Evolutionary conservation across 1,140 invertebrate species (phyloP).

Genomic region (Drosophila azteca): DNA sequence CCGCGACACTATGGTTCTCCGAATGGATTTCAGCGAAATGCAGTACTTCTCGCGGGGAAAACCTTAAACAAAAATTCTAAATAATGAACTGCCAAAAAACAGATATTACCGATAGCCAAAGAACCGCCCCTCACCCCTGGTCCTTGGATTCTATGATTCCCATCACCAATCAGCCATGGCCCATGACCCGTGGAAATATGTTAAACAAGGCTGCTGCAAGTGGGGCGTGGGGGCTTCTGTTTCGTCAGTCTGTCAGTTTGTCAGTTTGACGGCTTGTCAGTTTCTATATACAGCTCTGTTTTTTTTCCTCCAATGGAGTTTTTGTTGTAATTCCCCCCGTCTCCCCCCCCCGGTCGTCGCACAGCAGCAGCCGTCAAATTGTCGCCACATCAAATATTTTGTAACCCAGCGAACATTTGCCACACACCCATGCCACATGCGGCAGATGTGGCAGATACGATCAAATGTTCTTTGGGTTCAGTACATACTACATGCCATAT

Average conservation of each 20-base stretch:
- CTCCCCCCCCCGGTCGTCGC: background rate
- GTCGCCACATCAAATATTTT: slow-evolving; percentile 29
- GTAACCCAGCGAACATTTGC: slow-evolving; percentile 34
- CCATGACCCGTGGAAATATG: slow-evolving; percentile 39
- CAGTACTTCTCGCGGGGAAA: no score
- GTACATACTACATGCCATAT: slow-evolving; percentile 3
- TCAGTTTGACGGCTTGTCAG: slow-evolving; percentile 56
- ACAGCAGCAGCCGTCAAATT: slow-evolving; percentile 54
- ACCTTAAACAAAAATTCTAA: no score
- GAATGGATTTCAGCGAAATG: no score
- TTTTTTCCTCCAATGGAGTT: slow-evolving; percentile 8
- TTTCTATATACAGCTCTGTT: slow-evolving; percentile 16
- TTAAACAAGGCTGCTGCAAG: slow-evolving; percentile 47
- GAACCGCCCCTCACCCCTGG: background rate
- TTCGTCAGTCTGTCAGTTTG: slow-evolving; percentile 46
- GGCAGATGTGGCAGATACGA: background rate
- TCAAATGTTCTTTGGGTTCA: slow-evolving; percentile 35
- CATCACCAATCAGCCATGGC: slow-evolving; percentile 10
- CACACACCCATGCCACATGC: background rate
- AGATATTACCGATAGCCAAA: background rate
- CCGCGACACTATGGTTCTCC: no score
- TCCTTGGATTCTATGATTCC: no score
- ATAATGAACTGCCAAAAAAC: no score
- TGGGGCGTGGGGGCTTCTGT: slow-evolving; percentile 40
- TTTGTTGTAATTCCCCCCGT: slow-evolving; percentile 9